Conservation (phyloP, 2,113 vertebrate genomes). For the Cromileptes altivelis region DNA sequence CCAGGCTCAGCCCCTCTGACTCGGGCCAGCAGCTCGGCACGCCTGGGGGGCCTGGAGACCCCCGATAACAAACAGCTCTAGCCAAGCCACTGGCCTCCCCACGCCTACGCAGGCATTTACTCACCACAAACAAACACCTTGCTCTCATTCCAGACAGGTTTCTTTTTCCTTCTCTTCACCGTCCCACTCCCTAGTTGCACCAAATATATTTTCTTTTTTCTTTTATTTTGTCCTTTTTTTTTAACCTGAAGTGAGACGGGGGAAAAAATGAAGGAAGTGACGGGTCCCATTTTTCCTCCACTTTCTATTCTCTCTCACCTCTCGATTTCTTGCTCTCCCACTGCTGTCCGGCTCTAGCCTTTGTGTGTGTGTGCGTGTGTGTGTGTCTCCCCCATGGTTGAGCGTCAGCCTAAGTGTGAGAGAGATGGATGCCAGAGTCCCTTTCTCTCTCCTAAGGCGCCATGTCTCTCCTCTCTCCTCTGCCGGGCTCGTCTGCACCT, state of each 20-base stretch:
- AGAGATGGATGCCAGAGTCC: conserved; percentile 85
- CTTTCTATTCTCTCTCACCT: conserved; percentile 69
- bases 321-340: conserved; percentile 65
- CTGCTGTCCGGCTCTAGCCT: conserved; percentile 35
- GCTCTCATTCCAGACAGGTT: conserved; percentile 60
- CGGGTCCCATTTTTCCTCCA: conserved; percentile 74
- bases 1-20: conserved; percentile 62
- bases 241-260: conserved; percentile 51
- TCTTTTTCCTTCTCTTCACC: conserved; percentile 28
- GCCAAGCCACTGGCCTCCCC: conserved; percentile 60
- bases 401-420: conserved; percentile 68
- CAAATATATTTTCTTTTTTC: conserved; percentile 61
- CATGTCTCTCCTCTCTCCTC: conserved; percentile 77
- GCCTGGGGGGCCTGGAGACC: conserved; percentile 76
- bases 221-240: conserved; percentile 51
- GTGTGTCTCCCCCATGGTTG: conserved; percentile 47
- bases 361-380: conserved; percentile 28
- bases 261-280: conserved; percentile 72
- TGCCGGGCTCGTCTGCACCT: conserved; percentile 79
- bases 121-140: conserved; percentile 67
- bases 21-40: conserved; percentile 63
- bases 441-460: conserved; percentile 70
- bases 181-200: conserved; percentile 38
- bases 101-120: conserved; percentile 66
- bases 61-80: conserved; percentile 79